Evolutionary conservation across 1,140 invertebrate genomes (phyloP), one percentile per base, ranked within the genome.

Genomic region (Formica exsecta): DNA sequence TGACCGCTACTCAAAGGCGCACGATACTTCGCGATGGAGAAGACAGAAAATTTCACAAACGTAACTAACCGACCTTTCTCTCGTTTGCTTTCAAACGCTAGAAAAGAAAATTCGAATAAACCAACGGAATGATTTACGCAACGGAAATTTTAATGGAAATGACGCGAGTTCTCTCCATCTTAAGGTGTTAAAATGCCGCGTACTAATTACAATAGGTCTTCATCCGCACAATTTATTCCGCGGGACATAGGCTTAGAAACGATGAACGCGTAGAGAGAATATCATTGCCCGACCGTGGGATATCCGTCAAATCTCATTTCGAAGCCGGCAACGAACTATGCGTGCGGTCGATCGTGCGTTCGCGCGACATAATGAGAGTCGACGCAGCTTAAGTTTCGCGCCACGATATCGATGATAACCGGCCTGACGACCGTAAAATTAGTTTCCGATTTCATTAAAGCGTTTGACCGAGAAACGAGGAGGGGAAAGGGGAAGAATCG

Each of bases 361-460:
- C 36, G 59, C 73, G 41, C 8, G 13, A n/a, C 44, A 75, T 66
- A 79, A 79, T 59, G 32, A 80, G 13, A 68, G 41, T 48, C 61
- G 38, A 66, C 62, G 70, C 36, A 64, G 36, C 29, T 76, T 65
- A 65, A 83, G 79, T 86, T 81, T 25, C 54, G 22, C 36, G 61
- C 51, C 36, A 11, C 38, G 16, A 57, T 71, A 29, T 74, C 66
- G 44, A 84, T 73, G 59, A 86, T 84, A 83, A 83, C 11, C 61
- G 68, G 16, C 22, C n/a, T 16, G 77, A 64, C 66, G 85, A 83
- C 3, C 48, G 79, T 73, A 38, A 86, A 86, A 86, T 86, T 86
- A 83, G 79, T 83, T 83, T 65, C 65, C 75, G 61, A 44, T 86
- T 83, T 71, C 36, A 74, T 84, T 74, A 64, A 44, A 73, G 22